A percentile compares a stretch with the other conserved stretches of the same genome.
These are phyloP conservation scores for Plagodis pulveraria DNA, from an alignment of 2,888 invertebrate genomes.

Conservation along the genomic window DNA sequence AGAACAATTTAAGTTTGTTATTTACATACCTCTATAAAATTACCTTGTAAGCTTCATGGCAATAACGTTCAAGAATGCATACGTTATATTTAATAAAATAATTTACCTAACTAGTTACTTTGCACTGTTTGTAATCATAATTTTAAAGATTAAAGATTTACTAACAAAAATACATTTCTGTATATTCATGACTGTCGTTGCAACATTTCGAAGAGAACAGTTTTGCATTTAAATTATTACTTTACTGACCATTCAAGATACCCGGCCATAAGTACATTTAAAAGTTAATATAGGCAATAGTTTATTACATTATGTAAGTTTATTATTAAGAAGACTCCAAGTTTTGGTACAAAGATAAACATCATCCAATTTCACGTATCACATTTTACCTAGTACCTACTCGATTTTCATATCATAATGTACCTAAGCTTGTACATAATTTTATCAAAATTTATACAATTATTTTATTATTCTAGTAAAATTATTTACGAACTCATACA, in stretches of 20 bases:
- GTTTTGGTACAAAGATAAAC: conserved; percentile 34
- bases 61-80: too few species aligned
- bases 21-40: too few species aligned
- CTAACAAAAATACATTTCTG: too few species aligned
- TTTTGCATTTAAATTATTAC: too few species aligned
- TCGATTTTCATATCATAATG: conserved; percentile 77
- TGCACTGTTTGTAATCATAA: too few species aligned
- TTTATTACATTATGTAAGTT: not conserved
- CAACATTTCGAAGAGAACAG: too few species aligned
- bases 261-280: not conserved
- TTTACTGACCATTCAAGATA: not conserved
- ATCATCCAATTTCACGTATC: conserved; percentile 53
- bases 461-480: conserved; percentile 32
- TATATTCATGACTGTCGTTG: too few species aligned
- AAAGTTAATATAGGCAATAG: not conserved
- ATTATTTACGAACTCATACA: conserved; percentile 16
- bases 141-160: too few species aligned
- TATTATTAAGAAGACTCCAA: not conserved
- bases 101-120: too few species aligned
- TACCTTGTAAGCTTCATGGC: too few species aligned
- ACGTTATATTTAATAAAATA: too few species aligned
- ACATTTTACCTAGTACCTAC: conserved; percentile 61
- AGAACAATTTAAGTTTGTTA: too few species aligned
- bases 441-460: conserved; percentile 39
- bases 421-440: conserved; percentile 72